Conservation (phyloP, 1,140 invertebrate genomes). For the Cephus cinctus region DNA sequence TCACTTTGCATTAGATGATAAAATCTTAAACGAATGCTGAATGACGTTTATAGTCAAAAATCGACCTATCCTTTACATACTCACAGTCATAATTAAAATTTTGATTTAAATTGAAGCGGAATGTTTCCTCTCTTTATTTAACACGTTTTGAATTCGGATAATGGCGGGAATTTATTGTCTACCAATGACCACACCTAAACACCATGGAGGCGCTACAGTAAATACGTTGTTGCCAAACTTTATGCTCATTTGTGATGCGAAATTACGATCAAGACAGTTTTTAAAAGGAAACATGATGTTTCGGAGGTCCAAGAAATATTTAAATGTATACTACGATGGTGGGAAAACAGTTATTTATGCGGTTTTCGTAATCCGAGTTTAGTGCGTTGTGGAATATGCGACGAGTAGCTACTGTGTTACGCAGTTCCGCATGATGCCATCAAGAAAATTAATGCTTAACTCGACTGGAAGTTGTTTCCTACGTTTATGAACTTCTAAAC, state of each 20-base stretch:
- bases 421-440: constrained; percentile 54
- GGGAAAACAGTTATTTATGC: constrained; percentile 34
- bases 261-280: constrained; percentile 26
- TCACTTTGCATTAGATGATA: no score
- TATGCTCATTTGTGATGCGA: constrained; percentile 40
- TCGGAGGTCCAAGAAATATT: constrained; percentile 32
- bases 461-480: no score
- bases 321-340: constrained; percentile 13
- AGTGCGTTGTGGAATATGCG: constrained; percentile 54
- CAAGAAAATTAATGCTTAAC: constrained; percentile 31
- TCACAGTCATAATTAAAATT: no score
- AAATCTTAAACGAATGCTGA: no score
- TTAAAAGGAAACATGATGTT: constrained; percentile 30
- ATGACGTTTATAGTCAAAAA: no score
- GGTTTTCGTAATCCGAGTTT: constrained; percentile 29
- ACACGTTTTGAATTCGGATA: no score
- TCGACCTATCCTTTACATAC: no score
- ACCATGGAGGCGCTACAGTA: constrained; percentile 24
- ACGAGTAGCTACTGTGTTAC: constrained; percentile 55
- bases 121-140: no score
- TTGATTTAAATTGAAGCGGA: no score
- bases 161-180: no score
- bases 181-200: constrained; percentile 2
- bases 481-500: no score
- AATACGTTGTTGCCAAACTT: constrained; percentile 48